A percentile compares a stretch with the other conserved stretches of the same genome.
Evolutionary conservation across 2,797 vertebrate genomes (phyloP).

Genomic region (Acanthiza pusilla): DNA sequence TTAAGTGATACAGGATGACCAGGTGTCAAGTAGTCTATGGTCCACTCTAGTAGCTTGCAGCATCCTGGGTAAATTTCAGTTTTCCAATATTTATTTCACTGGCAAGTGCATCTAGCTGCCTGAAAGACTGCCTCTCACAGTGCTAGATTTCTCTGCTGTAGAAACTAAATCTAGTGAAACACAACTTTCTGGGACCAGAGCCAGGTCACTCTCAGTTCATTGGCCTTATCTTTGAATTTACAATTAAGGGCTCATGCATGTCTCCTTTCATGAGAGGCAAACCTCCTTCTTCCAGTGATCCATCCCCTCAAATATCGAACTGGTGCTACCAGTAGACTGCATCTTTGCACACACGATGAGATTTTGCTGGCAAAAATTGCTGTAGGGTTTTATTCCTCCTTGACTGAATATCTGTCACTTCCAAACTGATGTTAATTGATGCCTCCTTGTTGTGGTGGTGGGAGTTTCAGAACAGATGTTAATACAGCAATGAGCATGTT

Average conservation of each 20-base stretch:
- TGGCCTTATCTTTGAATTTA: slow-evolving; percentile 47
- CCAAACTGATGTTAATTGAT: slow-evolving; percentile 60
- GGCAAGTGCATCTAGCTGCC: not conserved
- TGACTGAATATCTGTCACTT: slow-evolving; percentile 57
- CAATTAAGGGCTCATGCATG: slow-evolving; percentile 26
- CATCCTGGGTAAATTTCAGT: not conserved
- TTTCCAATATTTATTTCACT: not conserved
- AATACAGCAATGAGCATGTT: slow-evolving; percentile 20
- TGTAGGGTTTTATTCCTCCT: slow-evolving; percentile 36
- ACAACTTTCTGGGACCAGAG: slow-evolving; percentile 54
- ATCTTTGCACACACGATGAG: slow-evolving; percentile 38
- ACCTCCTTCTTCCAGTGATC: slow-evolving; percentile 28
- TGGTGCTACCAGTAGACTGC: slow-evolving; percentile 44
- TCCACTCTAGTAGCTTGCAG: not conserved
- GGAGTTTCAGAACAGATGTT: slow-evolving; percentile 53
- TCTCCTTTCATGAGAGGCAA: slow-evolving; percentile 37
- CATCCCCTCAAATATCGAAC: not conserved
- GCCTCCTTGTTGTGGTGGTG: slow-evolving; percentile 23
- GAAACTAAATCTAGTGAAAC: slow-evolving; percentile 32
- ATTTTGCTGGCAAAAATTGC: slow-evolving; percentile 47
- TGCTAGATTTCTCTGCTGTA: not conserved
- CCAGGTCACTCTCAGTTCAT: slow-evolving; percentile 51
- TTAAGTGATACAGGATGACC: not conserved
- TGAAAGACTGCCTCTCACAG: not conserved
- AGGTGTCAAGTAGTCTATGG: not conserved